These are phyloP conservation scores for Dolomedes plantarius DNA, from an alignment of 2,888 invertebrate species.

Conservation along the genomic window DNA sequence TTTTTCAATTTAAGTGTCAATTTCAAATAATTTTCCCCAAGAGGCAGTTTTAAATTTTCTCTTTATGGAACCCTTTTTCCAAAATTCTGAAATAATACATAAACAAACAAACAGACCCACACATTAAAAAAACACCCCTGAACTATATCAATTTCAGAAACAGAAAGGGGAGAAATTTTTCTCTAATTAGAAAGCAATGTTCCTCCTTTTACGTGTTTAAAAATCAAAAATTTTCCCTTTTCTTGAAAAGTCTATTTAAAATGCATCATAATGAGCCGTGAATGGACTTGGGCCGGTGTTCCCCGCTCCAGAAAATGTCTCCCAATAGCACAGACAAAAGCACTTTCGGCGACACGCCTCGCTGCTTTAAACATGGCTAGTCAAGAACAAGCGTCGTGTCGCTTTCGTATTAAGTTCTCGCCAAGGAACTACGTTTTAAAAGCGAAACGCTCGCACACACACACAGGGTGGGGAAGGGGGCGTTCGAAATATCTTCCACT, in stretches of 20 bases:
- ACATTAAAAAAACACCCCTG: no score
- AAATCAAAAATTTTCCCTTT: background rate
- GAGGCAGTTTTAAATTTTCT: no score
- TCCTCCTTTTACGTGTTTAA: background rate
- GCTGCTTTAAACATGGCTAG: conserved; percentile 61
- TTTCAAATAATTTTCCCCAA: no score
- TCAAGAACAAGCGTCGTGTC: conserved; percentile 47
- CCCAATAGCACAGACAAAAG: conserved; percentile 64
- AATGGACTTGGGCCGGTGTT: conserved; percentile 15
- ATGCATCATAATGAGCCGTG: conserved; percentile 12
- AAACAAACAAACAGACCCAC: no score
- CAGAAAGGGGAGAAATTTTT: background rate
- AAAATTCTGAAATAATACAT: no score
- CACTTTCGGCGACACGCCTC: conserved; percentile 48
- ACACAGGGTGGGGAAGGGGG: background rate
- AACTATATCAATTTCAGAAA: no score
- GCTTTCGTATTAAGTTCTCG: conserved; percentile 54
- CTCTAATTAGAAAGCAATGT: conserved; percentile 5
- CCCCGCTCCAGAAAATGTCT: conserved; percentile 35
- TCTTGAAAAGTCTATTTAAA: background rate
- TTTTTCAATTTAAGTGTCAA: no score
- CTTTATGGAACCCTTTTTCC: no score
- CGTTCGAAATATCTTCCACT: conserved; percentile 26
- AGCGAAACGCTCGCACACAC: conserved; percentile 45
- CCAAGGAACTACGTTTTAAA: conserved; percentile 49